Evolutionary conservation across 2,888 invertebrate species (phyloP), one percentile per base, ranked within the genome.

Genomic region (Phortica okadai): DNA sequence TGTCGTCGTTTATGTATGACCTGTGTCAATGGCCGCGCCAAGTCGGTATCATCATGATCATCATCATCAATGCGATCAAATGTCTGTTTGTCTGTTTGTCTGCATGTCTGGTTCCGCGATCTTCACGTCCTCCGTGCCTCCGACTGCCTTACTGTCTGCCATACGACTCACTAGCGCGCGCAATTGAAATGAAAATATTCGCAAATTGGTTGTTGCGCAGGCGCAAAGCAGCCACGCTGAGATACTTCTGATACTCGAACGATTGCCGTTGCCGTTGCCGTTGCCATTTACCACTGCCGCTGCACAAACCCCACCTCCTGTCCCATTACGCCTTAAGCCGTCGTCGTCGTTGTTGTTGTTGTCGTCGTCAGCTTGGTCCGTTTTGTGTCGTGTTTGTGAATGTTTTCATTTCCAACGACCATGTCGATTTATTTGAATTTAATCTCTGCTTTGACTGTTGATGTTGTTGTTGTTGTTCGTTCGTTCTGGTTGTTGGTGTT

Each of bases 401-500:
- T 88, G 89, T 89, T 89, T 89, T 88, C 86, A 88, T 89, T 89
- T 90, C 84, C 85, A 86, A 87, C 87, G 84, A 83, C 84, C 83
- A 86, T 86, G 89, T 89, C 89, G 89, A 89, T 90, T 90, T 90
- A 90, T 90, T 89, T 90, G 89, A 90, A 89, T 90, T 90, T 89
- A 89, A 89, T 90, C 88, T 87, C 81, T 81, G 83, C 79, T 82
- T 86, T 82, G 83, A 87, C 84, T 83, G 83, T n/a, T 21, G 59
- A 74, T 76, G 75, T 80, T 69, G 77, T 74, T 79, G 69, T 79
- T 74, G 77, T 78, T 66, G 64, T 16, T 69, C 8, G 41, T 66
- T 42, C 33, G 21, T 66, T 41, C 33, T 33, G n/a, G 16, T 8
- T 33, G 45, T 10, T 70, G 50, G n/a, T 41, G 56, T 42, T 42